Conservation (phyloP, 53 echinoderm and acorn worm species). For the Patiria pectinifera region DNA sequence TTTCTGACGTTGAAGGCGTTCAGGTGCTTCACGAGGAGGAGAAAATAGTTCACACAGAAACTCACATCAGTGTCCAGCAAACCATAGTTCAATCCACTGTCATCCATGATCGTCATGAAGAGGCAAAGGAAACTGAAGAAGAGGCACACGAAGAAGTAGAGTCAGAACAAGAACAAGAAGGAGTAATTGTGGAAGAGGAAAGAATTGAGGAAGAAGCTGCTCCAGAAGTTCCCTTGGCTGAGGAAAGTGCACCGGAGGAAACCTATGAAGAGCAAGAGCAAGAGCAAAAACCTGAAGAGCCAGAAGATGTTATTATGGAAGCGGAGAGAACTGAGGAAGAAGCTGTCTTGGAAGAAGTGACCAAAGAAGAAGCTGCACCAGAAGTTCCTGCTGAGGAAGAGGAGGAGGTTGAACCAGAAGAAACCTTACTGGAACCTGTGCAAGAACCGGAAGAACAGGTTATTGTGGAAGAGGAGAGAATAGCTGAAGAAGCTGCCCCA, state of each 20-base stretch:
- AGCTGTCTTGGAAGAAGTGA: background rate
- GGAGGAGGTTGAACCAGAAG: conserved; percentile 30
- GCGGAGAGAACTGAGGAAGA: conserved; percentile 24
- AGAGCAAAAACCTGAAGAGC: background rate
- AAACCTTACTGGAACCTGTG: conserved; percentile 23
- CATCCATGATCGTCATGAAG: conserved; percentile 45
- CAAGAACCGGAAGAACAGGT: conserved; percentile 57
- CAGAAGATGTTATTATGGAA: conserved; percentile 16
- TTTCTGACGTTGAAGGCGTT: background rate
- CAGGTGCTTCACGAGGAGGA: conserved; percentile 13
- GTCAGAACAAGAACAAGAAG: conserved; percentile 12
- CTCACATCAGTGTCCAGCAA: conserved; percentile 47
- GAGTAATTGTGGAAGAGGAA: conserved; percentile 24
- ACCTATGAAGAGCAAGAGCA: background rate
- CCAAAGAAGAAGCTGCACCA: conserved; percentile 2
- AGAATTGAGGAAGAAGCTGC: background rate
- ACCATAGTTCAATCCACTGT: conserved; percentile 55
- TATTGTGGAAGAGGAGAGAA: background rate
- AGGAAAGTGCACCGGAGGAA: conserved; percentile 4
- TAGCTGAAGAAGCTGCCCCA: background rate
- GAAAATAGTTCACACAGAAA: conserved; percentile 35
- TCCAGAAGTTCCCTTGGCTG: conserved; percentile 9
- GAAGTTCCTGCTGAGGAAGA: background rate
- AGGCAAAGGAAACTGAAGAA: conserved; percentile 1
- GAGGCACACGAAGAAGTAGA: conserved; percentile 26